These are phyloP conservation scores for Philotrypesis tridentata DNA, from an alignment of 1,140 invertebrate species.

Conservation along the genomic window DNA sequence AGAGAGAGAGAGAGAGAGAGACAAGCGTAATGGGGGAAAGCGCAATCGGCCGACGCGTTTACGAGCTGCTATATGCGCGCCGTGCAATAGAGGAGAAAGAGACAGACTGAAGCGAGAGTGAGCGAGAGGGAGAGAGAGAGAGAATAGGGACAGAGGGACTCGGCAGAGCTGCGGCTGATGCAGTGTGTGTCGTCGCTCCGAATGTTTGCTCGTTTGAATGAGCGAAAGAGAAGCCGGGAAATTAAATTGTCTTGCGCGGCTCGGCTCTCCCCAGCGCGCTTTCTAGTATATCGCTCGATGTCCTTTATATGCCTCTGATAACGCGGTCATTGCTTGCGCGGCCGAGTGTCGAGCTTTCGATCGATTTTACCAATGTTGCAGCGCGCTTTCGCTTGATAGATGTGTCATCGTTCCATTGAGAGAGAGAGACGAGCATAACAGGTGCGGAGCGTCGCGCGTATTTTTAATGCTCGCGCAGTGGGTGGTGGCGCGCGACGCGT, in stretches of 20 bases:
- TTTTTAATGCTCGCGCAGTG: too few relatives aligned
- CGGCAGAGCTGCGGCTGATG: neutral
- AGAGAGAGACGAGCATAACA: too few relatives aligned
- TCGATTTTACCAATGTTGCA: too few relatives aligned
- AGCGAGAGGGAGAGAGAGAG: too few relatives aligned
- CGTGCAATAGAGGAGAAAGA: neutral
- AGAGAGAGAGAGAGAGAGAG: too few relatives aligned
- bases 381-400: too few relatives aligned
- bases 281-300: neutral
- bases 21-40: constrained; percentile 4
- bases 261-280: neutral
- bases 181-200: constrained; percentile 34
- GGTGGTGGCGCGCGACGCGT: too few relatives aligned
- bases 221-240: neutral
- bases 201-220: constrained; percentile 46
- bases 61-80: neutral
- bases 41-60: constrained; percentile 16
- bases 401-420: too few relatives aligned
- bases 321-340: neutral
- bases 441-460: too few relatives aligned
- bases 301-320: neutral
- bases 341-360: neutral
- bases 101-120: too few relatives aligned
- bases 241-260: constrained; percentile 35
- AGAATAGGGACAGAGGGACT: neutral